Evolutionary conservation across 2,113 vertebrate species (phyloP).

Genomic region (Sylvietta virens): DNA sequence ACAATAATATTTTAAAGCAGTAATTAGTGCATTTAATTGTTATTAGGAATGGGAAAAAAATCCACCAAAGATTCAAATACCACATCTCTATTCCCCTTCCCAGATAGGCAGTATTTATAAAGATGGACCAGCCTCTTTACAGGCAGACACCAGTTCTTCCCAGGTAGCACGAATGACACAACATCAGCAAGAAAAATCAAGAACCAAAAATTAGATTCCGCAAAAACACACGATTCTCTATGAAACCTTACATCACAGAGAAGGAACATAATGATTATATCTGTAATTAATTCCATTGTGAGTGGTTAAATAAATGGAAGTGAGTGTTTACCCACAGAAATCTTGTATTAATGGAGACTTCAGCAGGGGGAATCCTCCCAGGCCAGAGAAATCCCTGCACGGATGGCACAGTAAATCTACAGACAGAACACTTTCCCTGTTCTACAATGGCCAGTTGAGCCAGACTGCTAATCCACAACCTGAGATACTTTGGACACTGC

Average conservation of each 20-base stretch:
- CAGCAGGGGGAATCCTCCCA: neutral
- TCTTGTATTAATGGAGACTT: neutral
- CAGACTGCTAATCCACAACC: neutral
- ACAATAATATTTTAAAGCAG: neutral
- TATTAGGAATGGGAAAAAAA: neutral
- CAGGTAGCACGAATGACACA: neutral
- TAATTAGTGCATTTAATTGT: neutral
- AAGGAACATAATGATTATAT: neutral
- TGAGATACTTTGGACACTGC: neutral
- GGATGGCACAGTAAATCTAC: neutral
- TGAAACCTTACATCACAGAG: neutral
- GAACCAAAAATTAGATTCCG: accelerated
- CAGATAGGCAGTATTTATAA: neutral
- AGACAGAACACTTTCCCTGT: neutral
- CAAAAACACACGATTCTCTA: neutral
- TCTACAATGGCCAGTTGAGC: neutral
- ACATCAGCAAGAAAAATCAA: neutral
- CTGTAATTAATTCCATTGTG: neutral
- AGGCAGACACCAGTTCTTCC: neutral
- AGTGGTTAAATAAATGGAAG: neutral
- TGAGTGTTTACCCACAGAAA: neutral
- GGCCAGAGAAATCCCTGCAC: neutral
- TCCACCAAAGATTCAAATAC: neutral
- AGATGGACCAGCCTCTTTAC: neutral
- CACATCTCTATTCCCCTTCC: neutral